These are phyloP conservation scores for Hartigia nigra DNA, from an alignment of 2,888 invertebrate genomes.

Conservation along the genomic window DNA sequence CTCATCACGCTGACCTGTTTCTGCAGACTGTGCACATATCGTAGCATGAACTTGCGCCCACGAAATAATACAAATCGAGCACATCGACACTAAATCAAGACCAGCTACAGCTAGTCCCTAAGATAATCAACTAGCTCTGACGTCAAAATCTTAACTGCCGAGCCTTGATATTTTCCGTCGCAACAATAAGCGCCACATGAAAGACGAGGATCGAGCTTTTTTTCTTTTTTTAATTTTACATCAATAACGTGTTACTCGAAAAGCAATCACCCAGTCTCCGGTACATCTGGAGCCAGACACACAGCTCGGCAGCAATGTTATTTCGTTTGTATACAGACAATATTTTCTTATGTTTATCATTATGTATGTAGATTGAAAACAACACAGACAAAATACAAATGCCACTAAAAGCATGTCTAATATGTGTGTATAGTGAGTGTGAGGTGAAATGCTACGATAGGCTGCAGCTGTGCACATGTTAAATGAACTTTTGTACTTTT, in stretches of 20 bases:
- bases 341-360: not conserved
- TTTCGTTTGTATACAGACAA: constrained; percentile 1
- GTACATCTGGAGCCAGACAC: not conserved
- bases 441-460: constrained; percentile 28
- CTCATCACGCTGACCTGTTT: constrained; percentile 98
- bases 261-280: not conserved
- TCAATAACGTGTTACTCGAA: not conserved
- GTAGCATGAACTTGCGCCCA: constrained; percentile 11
- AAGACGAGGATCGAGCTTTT: not conserved
- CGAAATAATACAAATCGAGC: constrained; percentile 17
- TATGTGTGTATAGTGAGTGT: constrained; percentile 50
- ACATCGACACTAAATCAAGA: constrained; percentile 44
- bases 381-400: constrained; percentile 59
- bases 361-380: constrained; percentile 28
- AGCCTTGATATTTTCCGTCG: constrained; percentile 26
- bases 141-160: constrained; percentile 37
- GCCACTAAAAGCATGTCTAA: constrained; percentile 63
- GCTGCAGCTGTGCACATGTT: constrained; percentile 5
- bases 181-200: not conserved
- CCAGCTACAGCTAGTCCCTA: constrained; percentile 42
- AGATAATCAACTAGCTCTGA: constrained; percentile 38
- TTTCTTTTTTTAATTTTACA: not conserved
- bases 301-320: constrained; percentile 40
- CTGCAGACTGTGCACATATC: constrained; percentile 81
- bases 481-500: not conserved